Evolutionary conservation across 2,113 vertebrate genomes (phyloP), one percentile per base, ranked within the genome.

Genomic region (Acanthisitta chloris): DNA sequence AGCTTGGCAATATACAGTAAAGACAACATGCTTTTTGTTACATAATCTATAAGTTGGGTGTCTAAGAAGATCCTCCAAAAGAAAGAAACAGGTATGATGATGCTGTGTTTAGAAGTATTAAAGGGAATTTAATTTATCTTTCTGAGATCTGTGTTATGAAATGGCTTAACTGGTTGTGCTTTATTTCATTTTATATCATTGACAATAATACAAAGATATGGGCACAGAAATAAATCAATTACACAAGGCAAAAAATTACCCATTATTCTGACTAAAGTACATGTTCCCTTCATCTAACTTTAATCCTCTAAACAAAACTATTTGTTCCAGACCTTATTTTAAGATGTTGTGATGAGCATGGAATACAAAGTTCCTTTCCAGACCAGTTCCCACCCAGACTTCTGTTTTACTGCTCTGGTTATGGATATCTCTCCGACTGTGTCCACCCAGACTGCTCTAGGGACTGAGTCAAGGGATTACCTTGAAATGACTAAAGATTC

Each of bases 1-100:
- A 79, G 9, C 15, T n/a, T 45, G 21, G 9, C 14, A 58, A 61
- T 40, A 14, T 28, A 18, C 5, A 15, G 14, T n/a, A 49, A 88
- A 14, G 24, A 81, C 81, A 78, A 28, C 3, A n/a, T 0, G 0
- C 1, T 34, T 49, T 84, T 40, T 33, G 5, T 17, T 15, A 12
- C 6, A 43, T 57, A 34, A 61, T 73, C 78, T 40, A 9, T 59
- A 43, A 46, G 49, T 49, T 49, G 1, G 0, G 5, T 40, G 12
- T 54, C 25, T 88, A 28, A 77, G 11, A 77, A 52, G 19, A 59
- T 4, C 4, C 12, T 40, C 3, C 12, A 36, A 72, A 94, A 80
- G 11, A 45, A 65, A n/a, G 10, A 64, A 67, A 48, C 2, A 51
- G 4, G 8, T 14, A 33, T 26, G 20, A 54, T 38, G 45, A 55